phyloP scores from a whole-genome alignment of 2,113 vertebrate species.

The Muntiacus reevesi region DNA sequence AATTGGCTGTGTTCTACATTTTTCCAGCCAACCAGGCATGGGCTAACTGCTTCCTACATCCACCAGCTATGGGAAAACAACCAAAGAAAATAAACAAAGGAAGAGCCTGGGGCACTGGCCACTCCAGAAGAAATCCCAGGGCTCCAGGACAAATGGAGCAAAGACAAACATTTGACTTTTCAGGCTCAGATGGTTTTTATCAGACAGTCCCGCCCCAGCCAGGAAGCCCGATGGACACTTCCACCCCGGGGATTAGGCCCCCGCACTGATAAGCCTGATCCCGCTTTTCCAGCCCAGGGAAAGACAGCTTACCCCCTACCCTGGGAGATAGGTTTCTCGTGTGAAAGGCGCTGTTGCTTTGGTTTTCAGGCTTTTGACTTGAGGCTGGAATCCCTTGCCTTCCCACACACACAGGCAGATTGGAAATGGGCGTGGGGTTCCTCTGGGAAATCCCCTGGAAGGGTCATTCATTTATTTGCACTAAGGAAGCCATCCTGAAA shows the following conservation, averaged over 20 bases:
- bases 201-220: slow-evolving; percentile 1
- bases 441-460: slow-evolving; percentile 19
- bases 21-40: slow-evolving; percentile 12
- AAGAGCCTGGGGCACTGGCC: slow-evolving; percentile 52
- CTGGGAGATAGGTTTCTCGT: background rate
- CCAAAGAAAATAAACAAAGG: slow-evolving; percentile 70
- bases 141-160: slow-evolving; percentile 52
- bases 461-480: background rate
- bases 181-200: slow-evolving; percentile 59
- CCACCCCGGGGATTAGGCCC: slow-evolving; percentile 11
- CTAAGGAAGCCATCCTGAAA: background rate
- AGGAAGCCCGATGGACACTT: slow-evolving; percentile 49
- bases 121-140: slow-evolving; percentile 66
- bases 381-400: background rate
- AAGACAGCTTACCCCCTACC: background rate
- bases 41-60: slow-evolving; percentile 31
- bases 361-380: background rate
- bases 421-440: background rate
- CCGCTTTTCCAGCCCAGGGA: background rate
- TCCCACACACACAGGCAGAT: background rate
- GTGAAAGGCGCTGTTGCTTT: slow-evolving; percentile 15
- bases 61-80: slow-evolving; percentile 57
- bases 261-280: background rate
- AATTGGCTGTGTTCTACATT: slow-evolving; percentile 12
- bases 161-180: slow-evolving; percentile 63